Evolutionary conservation across 2,113 vertebrate species (phyloP).

Genomic region (Quiscalus mexicanus): DNA sequence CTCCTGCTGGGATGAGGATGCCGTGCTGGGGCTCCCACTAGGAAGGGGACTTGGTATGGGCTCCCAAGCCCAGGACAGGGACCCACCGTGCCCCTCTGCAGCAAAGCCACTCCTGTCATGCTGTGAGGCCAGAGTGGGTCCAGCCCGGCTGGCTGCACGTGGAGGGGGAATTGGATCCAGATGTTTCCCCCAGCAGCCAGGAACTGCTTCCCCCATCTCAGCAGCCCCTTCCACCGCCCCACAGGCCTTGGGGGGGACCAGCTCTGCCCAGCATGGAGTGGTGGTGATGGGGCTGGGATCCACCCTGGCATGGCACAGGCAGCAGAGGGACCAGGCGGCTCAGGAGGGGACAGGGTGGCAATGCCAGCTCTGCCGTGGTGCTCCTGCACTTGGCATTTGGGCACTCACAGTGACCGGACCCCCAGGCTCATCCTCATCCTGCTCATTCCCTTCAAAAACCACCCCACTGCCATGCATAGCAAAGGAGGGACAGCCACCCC

Average conservation of each 20-base stretch:
- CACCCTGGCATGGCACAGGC: rapidly evolving
- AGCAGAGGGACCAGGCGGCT: background rate
- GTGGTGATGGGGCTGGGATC: rapidly evolving
- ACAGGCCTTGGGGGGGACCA: background rate
- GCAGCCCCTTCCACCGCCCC: background rate
- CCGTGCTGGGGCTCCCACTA: rapidly evolving
- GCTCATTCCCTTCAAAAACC: background rate
- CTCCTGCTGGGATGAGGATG: too few relatives aligned
- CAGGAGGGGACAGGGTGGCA: rapidly evolving
- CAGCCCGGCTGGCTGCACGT: background rate
- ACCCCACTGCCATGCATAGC: rapidly evolving
- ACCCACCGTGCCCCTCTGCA: rapidly evolving
- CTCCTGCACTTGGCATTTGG: rapidly evolving
- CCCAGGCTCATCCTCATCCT: background rate
- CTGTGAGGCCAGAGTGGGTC: background rate
- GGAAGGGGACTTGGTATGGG: background rate
- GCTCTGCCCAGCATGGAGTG: rapidly evolving
- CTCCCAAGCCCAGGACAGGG: background rate
- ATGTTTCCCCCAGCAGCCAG: constrained; percentile 21
- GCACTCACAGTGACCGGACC: background rate
- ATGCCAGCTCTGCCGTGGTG: background rate
- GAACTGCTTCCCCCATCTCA: background rate
- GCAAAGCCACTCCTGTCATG: rapidly evolving
- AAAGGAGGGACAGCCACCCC: too few relatives aligned
- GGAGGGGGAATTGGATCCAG: constrained; percentile 41